Conservation (phyloP, 2,888 invertebrate genomes). For the Sthenelais limicola region DNA sequence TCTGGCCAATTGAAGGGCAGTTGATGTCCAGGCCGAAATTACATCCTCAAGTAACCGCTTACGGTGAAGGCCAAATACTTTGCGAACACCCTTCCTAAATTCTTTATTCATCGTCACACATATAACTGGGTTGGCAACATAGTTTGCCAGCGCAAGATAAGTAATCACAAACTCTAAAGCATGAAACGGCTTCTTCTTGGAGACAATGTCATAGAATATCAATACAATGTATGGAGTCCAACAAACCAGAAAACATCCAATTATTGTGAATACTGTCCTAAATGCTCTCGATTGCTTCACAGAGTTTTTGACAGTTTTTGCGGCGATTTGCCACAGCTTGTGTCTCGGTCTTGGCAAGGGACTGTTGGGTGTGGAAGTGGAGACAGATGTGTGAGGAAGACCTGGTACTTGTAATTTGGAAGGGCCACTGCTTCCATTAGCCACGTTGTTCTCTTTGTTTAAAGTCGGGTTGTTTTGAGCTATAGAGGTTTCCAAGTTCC, state of each 20-base stretch:
- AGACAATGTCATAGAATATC: not conserved
- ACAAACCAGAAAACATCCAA: slow-evolving; percentile 11
- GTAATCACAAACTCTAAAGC: slow-evolving; percentile 24
- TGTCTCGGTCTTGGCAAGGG: not conserved
- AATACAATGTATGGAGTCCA: slow-evolving; percentile 29
- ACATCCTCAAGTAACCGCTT: slow-evolving; percentile 21
- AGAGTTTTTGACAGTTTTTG: slow-evolving; percentile 1
- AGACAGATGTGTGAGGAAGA: not conserved
- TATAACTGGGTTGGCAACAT: slow-evolving; percentile 24
- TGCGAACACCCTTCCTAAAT: slow-evolving; percentile 6
- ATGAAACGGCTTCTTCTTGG: not conserved
- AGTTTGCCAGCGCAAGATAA: slow-evolving; percentile 14
- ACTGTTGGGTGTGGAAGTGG: not conserved
- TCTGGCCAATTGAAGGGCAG: not conserved
- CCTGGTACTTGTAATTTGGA: not conserved
- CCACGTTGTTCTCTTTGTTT: not conserved
- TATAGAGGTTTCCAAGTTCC: not conserved
- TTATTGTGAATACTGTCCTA: slow-evolving; percentile 30
- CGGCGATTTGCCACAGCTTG: slow-evolving; percentile 7
- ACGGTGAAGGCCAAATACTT: slow-evolving; percentile 10
- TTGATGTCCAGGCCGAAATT: slow-evolving; percentile 10
- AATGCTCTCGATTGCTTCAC: slow-evolving; percentile 16
- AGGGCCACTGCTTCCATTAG: not conserved
- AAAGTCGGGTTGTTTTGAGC: not conserved
- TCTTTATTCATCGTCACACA: slow-evolving; percentile 22